Percentiles rank a stretch among this genome's conserved stretches.
These are phyloP conservation scores for Pipistrellus pygmaeus DNA, from an alignment of 2,797 vertebrate genomes.

Conservation along the genomic window DNA sequence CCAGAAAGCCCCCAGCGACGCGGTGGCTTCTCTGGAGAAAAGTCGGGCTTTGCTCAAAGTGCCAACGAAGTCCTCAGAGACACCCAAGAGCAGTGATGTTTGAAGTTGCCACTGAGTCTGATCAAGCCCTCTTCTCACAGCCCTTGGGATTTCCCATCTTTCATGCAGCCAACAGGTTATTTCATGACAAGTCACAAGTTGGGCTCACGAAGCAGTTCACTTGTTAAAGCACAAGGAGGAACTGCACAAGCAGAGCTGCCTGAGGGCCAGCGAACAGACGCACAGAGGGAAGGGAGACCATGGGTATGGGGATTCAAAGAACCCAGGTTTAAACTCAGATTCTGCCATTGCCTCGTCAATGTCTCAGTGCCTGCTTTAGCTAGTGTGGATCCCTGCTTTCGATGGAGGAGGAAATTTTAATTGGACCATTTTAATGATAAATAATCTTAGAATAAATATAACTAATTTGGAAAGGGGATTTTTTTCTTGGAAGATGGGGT, in stretches of 20 bases:
- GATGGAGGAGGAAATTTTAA: background rate
- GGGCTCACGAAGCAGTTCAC: background rate
- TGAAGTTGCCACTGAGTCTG: background rate
- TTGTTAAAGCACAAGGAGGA: background rate
- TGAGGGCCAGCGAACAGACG: background rate
- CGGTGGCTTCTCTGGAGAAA: background rate
- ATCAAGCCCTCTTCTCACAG: background rate
- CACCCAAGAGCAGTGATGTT: background rate
- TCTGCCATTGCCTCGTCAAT: background rate
- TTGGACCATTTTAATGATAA: background rate
- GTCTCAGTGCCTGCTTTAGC: background rate
- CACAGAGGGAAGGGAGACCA: background rate
- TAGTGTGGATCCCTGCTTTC: background rate
- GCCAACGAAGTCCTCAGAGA: conserved; percentile 18
- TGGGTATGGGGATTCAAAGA: accelerated
- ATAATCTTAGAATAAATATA: background rate
- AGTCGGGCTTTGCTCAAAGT: background rate
- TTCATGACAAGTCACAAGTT: background rate
- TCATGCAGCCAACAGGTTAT: background rate
- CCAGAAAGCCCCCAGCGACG: background rate
- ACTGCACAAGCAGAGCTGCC: background rate
- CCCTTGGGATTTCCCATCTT: background rate
- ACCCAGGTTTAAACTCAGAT: background rate
- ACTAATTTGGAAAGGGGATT: background rate
- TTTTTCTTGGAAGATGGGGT: background rate